Conservation (phyloP, 2,113 vertebrate species). For the Willisornis vidua region DNA sequence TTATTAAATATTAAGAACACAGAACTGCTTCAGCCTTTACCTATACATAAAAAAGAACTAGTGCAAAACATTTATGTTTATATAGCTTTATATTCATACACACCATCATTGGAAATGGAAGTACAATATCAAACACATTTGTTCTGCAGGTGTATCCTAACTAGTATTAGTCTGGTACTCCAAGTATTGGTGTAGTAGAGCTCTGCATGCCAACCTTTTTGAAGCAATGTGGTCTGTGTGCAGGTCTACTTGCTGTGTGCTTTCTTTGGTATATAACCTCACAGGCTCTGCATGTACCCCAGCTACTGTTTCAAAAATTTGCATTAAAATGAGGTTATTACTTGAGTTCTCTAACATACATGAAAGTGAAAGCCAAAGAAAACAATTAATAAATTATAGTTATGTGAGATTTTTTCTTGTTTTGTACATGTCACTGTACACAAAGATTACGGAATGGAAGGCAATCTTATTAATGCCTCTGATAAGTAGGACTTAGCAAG, state of each 20-base stretch:
- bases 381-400: background rate
- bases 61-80: background rate
- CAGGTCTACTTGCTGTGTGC: accelerated
- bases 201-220: background rate
- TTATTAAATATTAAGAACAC: background rate
- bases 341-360: background rate
- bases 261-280: background rate
- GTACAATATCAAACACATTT: background rate
- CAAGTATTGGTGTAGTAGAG: background rate
- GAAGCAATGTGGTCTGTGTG: background rate
- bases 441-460: background rate
- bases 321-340: background rate
- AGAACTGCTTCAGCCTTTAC: background rate
- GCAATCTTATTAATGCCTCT: background rate
- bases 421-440: background rate
- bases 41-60: background rate
- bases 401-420: background rate
- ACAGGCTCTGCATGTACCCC: background rate
- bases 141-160: background rate
- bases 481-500: background rate
- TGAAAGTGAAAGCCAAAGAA: background rate
- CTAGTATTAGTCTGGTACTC: background rate
- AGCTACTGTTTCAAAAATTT: background rate
- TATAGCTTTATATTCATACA: background rate
- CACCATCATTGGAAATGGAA: background rate